Base-by-base conservation (phyloP, 2,113 vertebrate species). In the Cyprinodon tularosa region DNA sequence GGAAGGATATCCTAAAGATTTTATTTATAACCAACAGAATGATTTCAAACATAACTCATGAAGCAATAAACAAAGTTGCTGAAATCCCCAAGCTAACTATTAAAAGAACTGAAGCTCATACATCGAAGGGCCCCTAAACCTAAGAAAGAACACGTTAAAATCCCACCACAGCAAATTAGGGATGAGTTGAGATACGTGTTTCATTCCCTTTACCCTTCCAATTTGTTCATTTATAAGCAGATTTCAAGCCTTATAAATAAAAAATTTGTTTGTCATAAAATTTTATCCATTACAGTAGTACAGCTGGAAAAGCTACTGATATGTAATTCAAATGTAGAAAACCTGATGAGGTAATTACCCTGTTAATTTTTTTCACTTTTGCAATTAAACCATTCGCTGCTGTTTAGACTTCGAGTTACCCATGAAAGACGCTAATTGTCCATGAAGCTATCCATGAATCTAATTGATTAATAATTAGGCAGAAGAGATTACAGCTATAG, bases 391-490 rank as follows among this genome's bases (percentile, higher is more conserved):
- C 50, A 44, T 66, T 72, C 36, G 68, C 9, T 12, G 22, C 50
- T 71, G 63, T 76, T 77, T 42, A 72, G 29, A 42, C 47, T 17
- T 50, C 45, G 17, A 68, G 44, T 0, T 4, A 39, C 53, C 39
- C 37, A 65, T 39, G 8, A 82, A 77, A 72, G 44, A 17, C 66
- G 36, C 29, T 1, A 47, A 62, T 14, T 72, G 42, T 73, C 78
- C 37, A 62, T 36, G 4, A 87, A 83, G 45, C 69, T 76, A 48
- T 9, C 45, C 53, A 66, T 72, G 66, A 71, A 80, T 84, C 81
- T 71, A 68, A 72, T 37, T 72, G 67, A 65, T 62, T 42, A 66
- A 50, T 78, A 64, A 75, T 80, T 50, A 69, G 76, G 64, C 66
- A 53, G 62, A 63, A 72, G 71, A 74, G 76, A 42, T 77, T 61